Base-by-base conservation (phyloP, 2,797 vertebrate genomes). In the Cirrhinus mrigala region DNA sequence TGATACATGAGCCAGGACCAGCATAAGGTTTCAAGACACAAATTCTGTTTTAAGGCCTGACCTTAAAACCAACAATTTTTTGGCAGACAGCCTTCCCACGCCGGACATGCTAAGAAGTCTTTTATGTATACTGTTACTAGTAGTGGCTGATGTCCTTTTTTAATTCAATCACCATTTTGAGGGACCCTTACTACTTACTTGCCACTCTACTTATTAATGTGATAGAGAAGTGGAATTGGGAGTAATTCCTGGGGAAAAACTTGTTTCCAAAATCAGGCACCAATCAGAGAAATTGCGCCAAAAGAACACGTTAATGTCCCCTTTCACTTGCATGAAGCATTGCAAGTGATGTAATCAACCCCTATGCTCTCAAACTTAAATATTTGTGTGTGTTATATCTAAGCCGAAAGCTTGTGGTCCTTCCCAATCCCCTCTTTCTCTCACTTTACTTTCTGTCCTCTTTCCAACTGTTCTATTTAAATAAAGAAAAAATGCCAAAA, bases 41-140 rank as follows among this genome's bases (percentile, higher is more conserved):
- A 66, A 50, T n/a, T 82, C 52, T 46, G n/a, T 71, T 56, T 81
- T 56, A 20, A 58, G 50, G 48, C 69, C 15, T 60, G 33, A 71
- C 29, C 22, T 82, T 58, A 71, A 82, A 40, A 56, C 22, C 37
- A 44, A 29, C 15, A 62, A 2, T 64, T 64, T n/a, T 50, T 69
- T 66, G 64, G 62, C 46, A 69, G 18, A 22, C 79, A 27, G 29
- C 20, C 22, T 50, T 52, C 11, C 20, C 22, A 50, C 9, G 6
- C 22, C 24, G 68, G 27, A 20, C 66, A 56, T 20, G 33, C 29
- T 27, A 81, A 24, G 22, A 81, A 14, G 27, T 81, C 10, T 69
- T 68, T 33, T 24, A n/a, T 46, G 46, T 52, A 11, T 68, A n/a
- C 52, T 52, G 62, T 69, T 81, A 62, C 33, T 18, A 78, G 56